Conservation (phyloP, 2,113 vertebrate species). For the Brienomyrus brachyistius region DNA sequence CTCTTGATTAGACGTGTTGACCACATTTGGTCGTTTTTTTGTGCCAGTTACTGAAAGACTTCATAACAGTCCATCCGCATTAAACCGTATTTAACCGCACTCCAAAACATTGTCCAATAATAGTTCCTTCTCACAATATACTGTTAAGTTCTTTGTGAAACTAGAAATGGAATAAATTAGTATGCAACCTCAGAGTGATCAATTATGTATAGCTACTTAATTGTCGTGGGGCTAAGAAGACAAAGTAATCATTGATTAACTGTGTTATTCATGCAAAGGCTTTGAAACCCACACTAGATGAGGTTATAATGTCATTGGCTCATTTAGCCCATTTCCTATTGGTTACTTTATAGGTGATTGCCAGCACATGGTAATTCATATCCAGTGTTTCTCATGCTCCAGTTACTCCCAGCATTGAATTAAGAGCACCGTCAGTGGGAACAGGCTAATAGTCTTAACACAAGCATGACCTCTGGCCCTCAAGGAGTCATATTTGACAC, state of each 20-base stretch:
- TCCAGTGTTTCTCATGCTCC: not conserved
- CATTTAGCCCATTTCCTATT: not conserved
- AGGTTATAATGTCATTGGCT: not conserved
- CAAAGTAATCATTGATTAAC: not conserved
- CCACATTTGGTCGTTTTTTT: not conserved
- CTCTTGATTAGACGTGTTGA: not conserved
- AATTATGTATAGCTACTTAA: not conserved
- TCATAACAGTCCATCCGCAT: not conserved
- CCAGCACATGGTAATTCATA: not conserved
- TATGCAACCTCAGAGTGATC: not conserved
- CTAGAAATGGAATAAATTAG: not conserved
- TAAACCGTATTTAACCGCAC: not conserved
- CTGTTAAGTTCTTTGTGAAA: not conserved
- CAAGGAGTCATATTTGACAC: not conserved
- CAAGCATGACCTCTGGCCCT: not conserved
- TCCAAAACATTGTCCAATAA: not conserved
- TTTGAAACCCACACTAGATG: not conserved
- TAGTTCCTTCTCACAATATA: not conserved
- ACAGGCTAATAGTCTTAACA: not conserved
- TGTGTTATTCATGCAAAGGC: not conserved
- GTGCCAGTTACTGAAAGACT: not conserved
- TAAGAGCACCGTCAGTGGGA: not conserved
- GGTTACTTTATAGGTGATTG: not conserved
- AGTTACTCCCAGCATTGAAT: not conserved
- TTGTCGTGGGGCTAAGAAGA: not conserved